Conservation (phyloP, 2,888 invertebrate genomes). For the Yponomeuta plumbellus region DNA sequence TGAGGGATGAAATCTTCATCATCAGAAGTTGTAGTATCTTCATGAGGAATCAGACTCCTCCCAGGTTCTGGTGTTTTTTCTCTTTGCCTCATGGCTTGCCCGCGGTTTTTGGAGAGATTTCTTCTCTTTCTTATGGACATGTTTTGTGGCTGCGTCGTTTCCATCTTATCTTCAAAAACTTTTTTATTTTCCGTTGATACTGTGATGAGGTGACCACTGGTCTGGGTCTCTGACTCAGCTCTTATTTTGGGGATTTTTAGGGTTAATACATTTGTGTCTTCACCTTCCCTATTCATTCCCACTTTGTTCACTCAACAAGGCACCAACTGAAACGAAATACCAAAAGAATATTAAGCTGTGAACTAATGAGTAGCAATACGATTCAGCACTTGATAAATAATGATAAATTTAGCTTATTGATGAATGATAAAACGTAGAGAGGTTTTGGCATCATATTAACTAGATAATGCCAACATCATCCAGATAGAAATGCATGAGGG, state of each 20-base stretch:
- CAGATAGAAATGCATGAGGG: constrained; percentile 40
- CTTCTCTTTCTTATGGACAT: constrained; percentile 78
- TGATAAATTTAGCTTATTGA: neutral
- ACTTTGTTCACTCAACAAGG: neutral
- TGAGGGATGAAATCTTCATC: constrained; percentile 55
- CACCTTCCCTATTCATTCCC: constrained; percentile 53
- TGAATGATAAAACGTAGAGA: constrained; percentile 21
- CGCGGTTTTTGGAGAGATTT: constrained; percentile 76
- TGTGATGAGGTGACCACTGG: constrained; percentile 40
- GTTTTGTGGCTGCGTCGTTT: constrained; percentile 61
- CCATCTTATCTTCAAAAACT: constrained; percentile 38
- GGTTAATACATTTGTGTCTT: constrained; percentile 34
- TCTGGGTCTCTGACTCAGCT: constrained; percentile 57
- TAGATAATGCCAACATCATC: constrained; percentile 55
- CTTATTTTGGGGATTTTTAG: constrained; percentile 49
- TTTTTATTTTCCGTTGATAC: constrained; percentile 41
- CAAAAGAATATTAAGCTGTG: neutral
- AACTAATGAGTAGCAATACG: neutral
- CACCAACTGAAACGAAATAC: constrained; percentile 41
- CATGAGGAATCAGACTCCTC: constrained; percentile 64
- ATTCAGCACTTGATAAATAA: constrained; percentile 4
- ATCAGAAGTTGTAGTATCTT: constrained; percentile 80
- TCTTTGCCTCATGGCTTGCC: constrained; percentile 61
- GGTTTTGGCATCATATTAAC: constrained; percentile 50
- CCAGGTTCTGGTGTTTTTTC: constrained; percentile 72